Evolutionary conservation across 2,113 vertebrate genomes (phyloP).

Genomic region (human (Homo sapiens)): GRCh38 chr5:2544001-2544500

Average conservation of each 20-base stretch:
- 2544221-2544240: neutral
- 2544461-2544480: neutral
- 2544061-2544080: neutral
- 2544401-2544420: neutral
- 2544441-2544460: neutral
- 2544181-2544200: neutral
- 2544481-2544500: neutral
- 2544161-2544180: neutral
- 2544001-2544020: fast-evolving
- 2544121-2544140: neutral
- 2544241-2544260: neutral
- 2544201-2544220: neutral
- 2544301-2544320: fast-evolving
- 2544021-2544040: neutral
- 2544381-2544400: neutral
- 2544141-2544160: neutral
- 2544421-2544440: neutral
- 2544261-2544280: neutral
- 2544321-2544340: neutral
- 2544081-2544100: neutral
- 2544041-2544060: fast-evolving
- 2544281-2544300: neutral
- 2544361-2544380: fast-evolving
- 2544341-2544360: neutral
- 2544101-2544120: neutral